Evolutionary conservation across 2,113 vertebrate species (phyloP).

Genomic region (Erythrolamprus reginae): DNA sequence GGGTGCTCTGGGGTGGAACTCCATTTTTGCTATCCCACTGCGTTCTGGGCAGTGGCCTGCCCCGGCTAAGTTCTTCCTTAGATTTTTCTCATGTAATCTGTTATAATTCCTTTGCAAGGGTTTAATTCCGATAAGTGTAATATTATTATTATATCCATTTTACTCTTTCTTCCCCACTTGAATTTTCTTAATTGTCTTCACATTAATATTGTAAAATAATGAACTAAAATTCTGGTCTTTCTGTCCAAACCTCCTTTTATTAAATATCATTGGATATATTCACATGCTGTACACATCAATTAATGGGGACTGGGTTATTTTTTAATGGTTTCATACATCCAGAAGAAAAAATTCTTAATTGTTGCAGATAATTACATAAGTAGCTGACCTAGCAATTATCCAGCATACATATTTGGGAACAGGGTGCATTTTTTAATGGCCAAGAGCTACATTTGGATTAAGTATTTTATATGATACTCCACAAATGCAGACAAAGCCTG

Average conservation of each 20-base stretch:
- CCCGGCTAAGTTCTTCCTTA: no score
- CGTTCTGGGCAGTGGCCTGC: no score
- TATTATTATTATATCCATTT: background rate
- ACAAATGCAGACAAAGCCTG: background rate
- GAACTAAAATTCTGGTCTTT: background rate
- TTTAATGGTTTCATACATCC: background rate
- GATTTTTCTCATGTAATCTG: background rate
- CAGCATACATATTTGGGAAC: background rate
- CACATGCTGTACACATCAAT: background rate
- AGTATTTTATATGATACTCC: background rate
- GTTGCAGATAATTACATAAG: background rate
- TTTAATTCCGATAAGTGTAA: background rate
- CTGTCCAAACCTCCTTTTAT: background rate
- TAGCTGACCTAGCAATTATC: background rate
- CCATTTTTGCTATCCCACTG: no score
- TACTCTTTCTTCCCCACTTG: background rate
- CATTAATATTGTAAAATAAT: background rate
- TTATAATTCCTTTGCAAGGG: background rate
- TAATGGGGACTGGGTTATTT: background rate
- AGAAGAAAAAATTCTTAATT: background rate
- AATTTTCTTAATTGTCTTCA: background rate
- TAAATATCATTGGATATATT: background rate
- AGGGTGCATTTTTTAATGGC: background rate
- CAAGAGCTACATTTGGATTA: background rate
- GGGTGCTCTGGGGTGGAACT: no score